Evolutionary conservation across 2,113 vertebrate species (phyloP), one percentile per base, ranked within the genome.

Genomic region (Oenanthe melanoleuca): DNA sequence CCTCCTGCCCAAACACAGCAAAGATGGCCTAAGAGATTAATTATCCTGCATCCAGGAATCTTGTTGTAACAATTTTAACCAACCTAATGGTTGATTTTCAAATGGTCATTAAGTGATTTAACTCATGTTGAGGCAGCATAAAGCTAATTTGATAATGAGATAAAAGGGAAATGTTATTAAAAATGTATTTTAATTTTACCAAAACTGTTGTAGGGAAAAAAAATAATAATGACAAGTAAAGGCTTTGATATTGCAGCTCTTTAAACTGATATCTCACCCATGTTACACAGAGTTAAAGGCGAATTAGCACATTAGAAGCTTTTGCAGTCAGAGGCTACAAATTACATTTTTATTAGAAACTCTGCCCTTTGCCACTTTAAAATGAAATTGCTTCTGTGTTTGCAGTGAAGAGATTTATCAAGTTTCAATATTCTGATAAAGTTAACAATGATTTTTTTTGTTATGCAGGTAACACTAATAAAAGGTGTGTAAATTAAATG

Each of bases 321-420:
- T 40, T 45, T 93, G 45, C 82, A 94, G 59, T 87, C 65, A 94
- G 57, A 89, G 37, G 57, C 71, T 89, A 79, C 45, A 88, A 80
- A 85, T 57, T 65, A 60, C 14, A 53, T 88, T 93, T 95, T 86
- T 82, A 70, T 70, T 80, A 88, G 50, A 83, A 89, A 77, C 34
- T 80, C 65, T 75, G 45, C 59, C 42, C 66, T 94, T 86, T 93
- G 79, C 37, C 59, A 73, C 63, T 89, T 69, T 19, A 61, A 88
- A 93, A 87, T 33, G 14, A 65, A 85, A 88, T 42, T 69, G 44
- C 31, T 79, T 92, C 59, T 65, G 45, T 89, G 74, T 61, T 82
- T 5, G 0, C 66, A 72, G 24, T 7, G 59, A 65, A 80, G 66
- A 82, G 63, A 65, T 29, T 47, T 55, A 52, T 94, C 49, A 56